phyloP scores from a whole-genome alignment of 1,140 invertebrate genomes.

The Thaumetopoea pityocampa region DNA sequence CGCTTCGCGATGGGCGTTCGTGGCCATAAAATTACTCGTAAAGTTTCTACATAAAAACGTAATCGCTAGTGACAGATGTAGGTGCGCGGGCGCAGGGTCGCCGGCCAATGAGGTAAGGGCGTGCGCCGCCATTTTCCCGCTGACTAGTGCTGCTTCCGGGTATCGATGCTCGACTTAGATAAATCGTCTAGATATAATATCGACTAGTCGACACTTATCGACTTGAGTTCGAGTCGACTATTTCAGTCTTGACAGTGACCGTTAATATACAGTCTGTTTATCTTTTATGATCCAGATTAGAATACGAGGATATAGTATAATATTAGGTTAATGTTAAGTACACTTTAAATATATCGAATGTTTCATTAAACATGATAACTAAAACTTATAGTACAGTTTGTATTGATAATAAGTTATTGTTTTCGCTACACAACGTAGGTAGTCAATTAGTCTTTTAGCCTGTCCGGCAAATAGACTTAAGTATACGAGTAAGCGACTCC shows the following conservation, averaged over 20 bases:
- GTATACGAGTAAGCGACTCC: too few species aligned
- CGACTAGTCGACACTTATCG: constrained; percentile 14
- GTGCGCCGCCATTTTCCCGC: constrained; percentile 22
- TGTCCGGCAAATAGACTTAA: too few species aligned
- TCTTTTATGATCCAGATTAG: constrained; percentile 3
- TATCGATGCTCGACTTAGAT: constrained; percentile 17
- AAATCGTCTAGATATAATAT: constrained; percentile 17
- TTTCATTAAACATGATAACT: too few species aligned
- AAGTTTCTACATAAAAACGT: constrained; percentile 25
- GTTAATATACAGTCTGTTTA: constrained; percentile 11
- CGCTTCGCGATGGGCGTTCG: constrained; percentile 32
- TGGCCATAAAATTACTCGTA: constrained; percentile 30
- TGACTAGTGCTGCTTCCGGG: constrained; percentile 13
- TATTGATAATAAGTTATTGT: too few species aligned
- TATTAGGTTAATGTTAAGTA: too few species aligned
- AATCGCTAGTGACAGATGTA: constrained; percentile 24
- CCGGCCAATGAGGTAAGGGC: constrained; percentile 16
- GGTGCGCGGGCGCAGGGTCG: constrained; percentile 16
- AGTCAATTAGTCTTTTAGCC: too few species aligned
- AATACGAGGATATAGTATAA: neutral
- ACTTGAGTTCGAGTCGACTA: constrained; percentile 12
- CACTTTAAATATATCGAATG: too few species aligned
- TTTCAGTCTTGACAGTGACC: constrained; percentile 11
- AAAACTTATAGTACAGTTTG: too few species aligned
- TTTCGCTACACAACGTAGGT: too few species aligned